phyloP scores from a whole-genome alignment of 2,797 vertebrate genomes.

The Falco rusticolus region DNA sequence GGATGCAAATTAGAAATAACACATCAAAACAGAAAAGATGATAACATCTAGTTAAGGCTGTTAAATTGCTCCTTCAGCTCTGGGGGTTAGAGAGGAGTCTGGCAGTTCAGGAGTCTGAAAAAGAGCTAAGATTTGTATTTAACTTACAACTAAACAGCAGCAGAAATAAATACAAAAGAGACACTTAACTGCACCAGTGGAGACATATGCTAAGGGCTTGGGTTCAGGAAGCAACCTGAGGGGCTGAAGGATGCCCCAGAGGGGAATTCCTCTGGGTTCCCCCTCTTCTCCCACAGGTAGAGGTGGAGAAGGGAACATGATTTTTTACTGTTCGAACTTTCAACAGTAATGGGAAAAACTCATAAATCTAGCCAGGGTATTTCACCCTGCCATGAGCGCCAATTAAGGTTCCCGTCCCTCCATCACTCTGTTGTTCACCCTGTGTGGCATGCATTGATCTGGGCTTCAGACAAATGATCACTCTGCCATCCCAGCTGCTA shows the following conservation, averaged over 20 bases:
- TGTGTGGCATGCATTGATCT: background rate
- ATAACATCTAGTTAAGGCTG: constrained; percentile 70
- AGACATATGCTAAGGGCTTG: background rate
- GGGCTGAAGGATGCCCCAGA: background rate
- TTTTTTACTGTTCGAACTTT: background rate
- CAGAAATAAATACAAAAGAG: constrained; percentile 19
- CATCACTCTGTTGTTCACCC: background rate
- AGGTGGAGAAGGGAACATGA: background rate
- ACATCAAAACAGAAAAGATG: constrained; percentile 62
- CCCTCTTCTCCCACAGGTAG: background rate
- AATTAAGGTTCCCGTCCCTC: background rate
- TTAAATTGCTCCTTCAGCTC: constrained; percentile 66
- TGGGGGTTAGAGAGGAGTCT: background rate
- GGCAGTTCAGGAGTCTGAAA: constrained; percentile 34
- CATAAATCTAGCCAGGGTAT: background rate
- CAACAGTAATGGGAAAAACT: background rate
- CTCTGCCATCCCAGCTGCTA: background rate
- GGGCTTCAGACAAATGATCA: constrained; percentile 5
- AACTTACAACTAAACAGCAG: background rate
- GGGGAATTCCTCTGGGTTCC: background rate
- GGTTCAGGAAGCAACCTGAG: background rate
- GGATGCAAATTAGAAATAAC: constrained; percentile 69
- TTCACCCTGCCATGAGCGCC: background rate
- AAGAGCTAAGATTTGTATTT: constrained; percentile 25
- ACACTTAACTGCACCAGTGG: background rate